Evolutionary conservation across 2,797 vertebrate genomes (phyloP).

Genomic region (Trichosurus vulpecula): DNA sequence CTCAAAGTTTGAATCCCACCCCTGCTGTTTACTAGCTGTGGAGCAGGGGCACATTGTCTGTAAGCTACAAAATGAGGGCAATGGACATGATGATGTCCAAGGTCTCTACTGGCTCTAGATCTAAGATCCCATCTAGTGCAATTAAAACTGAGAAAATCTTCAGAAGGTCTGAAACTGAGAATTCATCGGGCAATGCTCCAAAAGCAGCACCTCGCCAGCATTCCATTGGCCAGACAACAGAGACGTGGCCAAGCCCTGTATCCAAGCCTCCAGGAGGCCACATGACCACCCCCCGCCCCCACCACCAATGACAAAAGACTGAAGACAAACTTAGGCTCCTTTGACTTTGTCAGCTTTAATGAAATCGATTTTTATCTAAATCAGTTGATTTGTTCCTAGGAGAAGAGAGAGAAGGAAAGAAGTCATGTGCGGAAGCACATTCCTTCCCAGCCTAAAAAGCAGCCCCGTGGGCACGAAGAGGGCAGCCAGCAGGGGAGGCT

Average conservation of each 20-base stretch:
- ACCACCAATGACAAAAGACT: neutral
- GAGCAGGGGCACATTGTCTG: neutral
- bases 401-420: neutral
- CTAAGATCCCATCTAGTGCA: neutral
- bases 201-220: neutral
- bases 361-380: neutral
- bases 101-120: neutral
- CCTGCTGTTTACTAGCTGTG: neutral
- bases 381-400: neutral
- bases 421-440: neutral
- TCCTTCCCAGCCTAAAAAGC: neutral
- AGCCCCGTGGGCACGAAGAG: rapidly evolving
- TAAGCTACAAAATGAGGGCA: neutral
- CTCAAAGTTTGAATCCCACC: neutral
- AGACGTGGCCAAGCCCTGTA: neutral
- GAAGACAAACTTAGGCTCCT: neutral
- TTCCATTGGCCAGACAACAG: too few species aligned
- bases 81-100: neutral
- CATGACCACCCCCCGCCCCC: neutral
- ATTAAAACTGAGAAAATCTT: rapidly evolving
- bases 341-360: neutral
- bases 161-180: neutral
- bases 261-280: neutral
- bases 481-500: neutral
- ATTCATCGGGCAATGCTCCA: rapidly evolving